Evolutionary conservation across 2,888 invertebrate species (phyloP), one percentile per base, ranked within the genome.

Genomic region (Drosophila antonietae): DNA sequence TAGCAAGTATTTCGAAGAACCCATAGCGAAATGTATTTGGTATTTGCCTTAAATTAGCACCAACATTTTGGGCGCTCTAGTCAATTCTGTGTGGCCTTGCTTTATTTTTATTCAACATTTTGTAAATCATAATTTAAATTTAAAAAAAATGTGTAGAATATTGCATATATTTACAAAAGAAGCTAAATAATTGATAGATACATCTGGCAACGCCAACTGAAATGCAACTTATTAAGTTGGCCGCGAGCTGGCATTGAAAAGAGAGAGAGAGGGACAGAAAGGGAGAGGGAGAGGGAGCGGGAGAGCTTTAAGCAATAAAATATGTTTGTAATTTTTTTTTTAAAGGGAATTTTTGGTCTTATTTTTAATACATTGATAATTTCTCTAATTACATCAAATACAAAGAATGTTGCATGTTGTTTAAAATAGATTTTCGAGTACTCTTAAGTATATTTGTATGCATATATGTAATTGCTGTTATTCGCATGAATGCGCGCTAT

Each of bases 21-120:
- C 28, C 68, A 62, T 56, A 18, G 4, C 51, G 43, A 57, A 59
- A 49, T 39, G 6, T 62, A 43, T 51, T 41, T 58, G 15, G 46
- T 65, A 46, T 33, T 39, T 63, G 35, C 39, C 43, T 46, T 64
- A 51, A 46, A 20, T 20, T 52, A 57, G 59, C 56, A 55, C 43
- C 58, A 37, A 44, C 39, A 37, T 46, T 20, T 49, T 44, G 12
- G 35, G 35, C 56, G 59, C 43, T 44, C 49, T 81, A 81, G 59
- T 78, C 79, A 78, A 77, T 78, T 71, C 66, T 43, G 63, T 72
- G 49, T 71, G 68, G 70, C 66, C 60, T 71, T 81, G 68, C 58
- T 56, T 75, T 31, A n/a, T 12, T 15, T 15, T 39, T 28, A 44
- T 66, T 60, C 39, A 37, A 61, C 53, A 47, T 37, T 6, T 28